Evolutionary conservation across 2,797 vertebrate species (phyloP).

Genomic region (Onychomys torridus): DNA sequence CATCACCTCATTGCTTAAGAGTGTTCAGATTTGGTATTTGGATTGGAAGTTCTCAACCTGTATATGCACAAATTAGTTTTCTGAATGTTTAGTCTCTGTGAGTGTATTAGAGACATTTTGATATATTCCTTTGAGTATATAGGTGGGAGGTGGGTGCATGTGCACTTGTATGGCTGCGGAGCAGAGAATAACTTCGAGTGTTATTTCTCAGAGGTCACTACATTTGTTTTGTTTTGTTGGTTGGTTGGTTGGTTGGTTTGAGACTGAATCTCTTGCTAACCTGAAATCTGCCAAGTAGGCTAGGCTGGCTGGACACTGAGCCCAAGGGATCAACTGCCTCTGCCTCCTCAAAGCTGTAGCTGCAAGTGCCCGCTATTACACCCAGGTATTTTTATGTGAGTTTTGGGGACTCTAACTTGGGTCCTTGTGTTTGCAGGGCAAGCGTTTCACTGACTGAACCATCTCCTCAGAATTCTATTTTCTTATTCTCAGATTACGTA

Average conservation of each 20-base stretch:
- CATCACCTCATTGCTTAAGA: background rate
- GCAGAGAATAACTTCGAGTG: background rate
- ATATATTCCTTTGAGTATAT: background rate
- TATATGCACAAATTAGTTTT: constrained; percentile 11
- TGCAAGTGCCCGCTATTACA: background rate
- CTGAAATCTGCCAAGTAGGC: background rate
- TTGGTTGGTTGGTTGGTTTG: background rate
- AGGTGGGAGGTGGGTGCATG: background rate
- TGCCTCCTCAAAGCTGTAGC: background rate
- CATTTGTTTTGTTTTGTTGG: background rate
- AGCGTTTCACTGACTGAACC: background rate
- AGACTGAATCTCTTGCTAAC: background rate
- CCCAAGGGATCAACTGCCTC: background rate
- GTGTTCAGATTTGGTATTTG: background rate
- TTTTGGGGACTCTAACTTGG: background rate
- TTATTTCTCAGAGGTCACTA: background rate
- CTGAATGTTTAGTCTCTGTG: constrained; percentile 32
- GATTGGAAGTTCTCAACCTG: background rate
- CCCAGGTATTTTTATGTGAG: background rate
- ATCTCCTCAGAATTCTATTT: background rate
- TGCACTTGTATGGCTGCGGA: background rate
- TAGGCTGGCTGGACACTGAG: background rate
- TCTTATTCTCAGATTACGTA: background rate
- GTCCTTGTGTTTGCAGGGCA: background rate
- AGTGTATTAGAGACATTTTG: constrained; percentile 13